phyloP scores from a whole-genome alignment of 1,140 invertebrate species.

The Zophobas morio region DNA sequence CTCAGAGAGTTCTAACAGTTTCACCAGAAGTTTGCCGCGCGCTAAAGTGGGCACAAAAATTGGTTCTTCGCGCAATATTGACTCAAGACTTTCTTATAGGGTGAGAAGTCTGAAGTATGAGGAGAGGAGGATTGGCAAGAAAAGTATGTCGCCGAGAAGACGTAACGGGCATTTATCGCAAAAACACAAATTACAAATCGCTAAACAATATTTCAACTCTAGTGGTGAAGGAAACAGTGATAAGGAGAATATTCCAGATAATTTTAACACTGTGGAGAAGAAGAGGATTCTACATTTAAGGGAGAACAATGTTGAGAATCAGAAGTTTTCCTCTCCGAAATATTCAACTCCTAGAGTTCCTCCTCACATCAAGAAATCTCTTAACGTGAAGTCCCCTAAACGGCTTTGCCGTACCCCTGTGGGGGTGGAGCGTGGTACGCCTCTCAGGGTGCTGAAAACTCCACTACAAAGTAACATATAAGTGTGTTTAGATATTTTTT shows the following conservation, averaged over 20 bases:
- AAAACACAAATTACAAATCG: slow-evolving; percentile 53
- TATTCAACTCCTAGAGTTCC: slow-evolving; percentile 53
- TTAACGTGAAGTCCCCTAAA: slow-evolving; percentile 57
- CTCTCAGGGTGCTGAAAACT: slow-evolving; percentile 52
- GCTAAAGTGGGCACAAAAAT: slow-evolving; percentile 47
- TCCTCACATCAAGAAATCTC: slow-evolving; percentile 60
- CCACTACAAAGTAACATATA: neutral
- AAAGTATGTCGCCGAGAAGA: slow-evolving; percentile 59
- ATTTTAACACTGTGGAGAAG: slow-evolving; percentile 21
- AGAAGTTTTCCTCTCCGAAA: slow-evolving; percentile 44
- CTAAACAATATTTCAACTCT: slow-evolving; percentile 50
- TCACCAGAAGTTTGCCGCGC: slow-evolving; percentile 43
- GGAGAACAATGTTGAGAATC: slow-evolving; percentile 42
- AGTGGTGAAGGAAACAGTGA: slow-evolving; percentile 50
- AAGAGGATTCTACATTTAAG: slow-evolving; percentile 16
- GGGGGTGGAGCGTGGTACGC: slow-evolving; percentile 52
- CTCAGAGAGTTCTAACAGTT: slow-evolving; percentile 48
- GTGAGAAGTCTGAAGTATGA: slow-evolving; percentile 56
- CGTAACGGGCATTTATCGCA: slow-evolving; percentile 52
- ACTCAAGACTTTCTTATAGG: slow-evolving; percentile 49
- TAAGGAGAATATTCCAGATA: slow-evolving; percentile 36
- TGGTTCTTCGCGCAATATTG: slow-evolving; percentile 27
- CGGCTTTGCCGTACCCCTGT: slow-evolving; percentile 52
- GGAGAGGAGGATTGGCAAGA: slow-evolving; percentile 54
- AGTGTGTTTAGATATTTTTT: neutral